These are phyloP conservation scores for Yponomeuta malinellus DNA, from an alignment of 2,888 invertebrate species.

Conservation along the genomic window DNA sequence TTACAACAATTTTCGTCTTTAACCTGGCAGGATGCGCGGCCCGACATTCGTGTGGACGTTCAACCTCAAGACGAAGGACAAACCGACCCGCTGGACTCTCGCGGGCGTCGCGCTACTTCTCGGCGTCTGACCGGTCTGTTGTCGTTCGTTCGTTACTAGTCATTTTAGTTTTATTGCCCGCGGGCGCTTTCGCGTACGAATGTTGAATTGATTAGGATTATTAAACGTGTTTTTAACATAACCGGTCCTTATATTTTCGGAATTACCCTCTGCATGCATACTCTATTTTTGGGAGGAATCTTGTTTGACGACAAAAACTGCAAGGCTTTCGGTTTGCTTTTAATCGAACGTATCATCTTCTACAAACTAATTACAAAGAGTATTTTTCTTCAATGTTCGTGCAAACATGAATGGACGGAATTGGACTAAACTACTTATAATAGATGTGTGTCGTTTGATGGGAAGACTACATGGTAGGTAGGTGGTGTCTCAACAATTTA, in stretches of 20 bases:
- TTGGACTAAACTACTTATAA: conserved; percentile 23
- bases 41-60: conserved; percentile 98
- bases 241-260: not conserved
- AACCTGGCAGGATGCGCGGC: conserved; percentile 79
- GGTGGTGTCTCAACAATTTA: conserved; percentile 7
- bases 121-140: conserved; percentile 77
- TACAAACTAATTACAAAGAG: conserved; percentile 11
- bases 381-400: conserved; percentile 10
- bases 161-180: conserved; percentile 1
- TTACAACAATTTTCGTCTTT: not conserved
- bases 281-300: not conserved
- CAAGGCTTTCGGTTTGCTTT: not conserved
- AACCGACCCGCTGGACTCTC: conserved; percentile 92
- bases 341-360: conserved; percentile 5
- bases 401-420: conserved; percentile 27
- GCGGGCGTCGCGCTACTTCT: conserved; percentile 94
- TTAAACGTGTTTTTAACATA: not conserved
- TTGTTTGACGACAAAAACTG: not conserved
- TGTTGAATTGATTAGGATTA: not conserved
- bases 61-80: conserved; percentile 91
- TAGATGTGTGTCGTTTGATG: conserved; percentile 36
- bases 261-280: not conserved
- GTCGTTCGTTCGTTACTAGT: conserved; percentile 8
- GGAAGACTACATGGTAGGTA: conserved; percentile 44
- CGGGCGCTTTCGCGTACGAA: not conserved